Evolutionary conservation across 2,113 vertebrate genomes (phyloP).

Genomic region (Phylloscopus whistleri): DNA sequence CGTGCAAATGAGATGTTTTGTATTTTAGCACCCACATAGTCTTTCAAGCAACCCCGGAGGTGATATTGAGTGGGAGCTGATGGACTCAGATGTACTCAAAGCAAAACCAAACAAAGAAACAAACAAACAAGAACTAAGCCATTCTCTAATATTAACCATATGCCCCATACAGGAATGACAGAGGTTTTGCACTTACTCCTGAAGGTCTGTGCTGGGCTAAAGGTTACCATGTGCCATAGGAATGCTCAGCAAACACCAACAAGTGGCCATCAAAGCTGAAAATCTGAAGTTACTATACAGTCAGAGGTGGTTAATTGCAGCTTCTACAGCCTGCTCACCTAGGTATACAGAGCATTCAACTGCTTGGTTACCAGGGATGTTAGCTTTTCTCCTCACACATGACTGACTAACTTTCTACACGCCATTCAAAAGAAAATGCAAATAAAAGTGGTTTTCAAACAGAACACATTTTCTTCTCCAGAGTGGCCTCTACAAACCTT

Average conservation of each 20-base stretch:
- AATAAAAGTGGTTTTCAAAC: not conserved
- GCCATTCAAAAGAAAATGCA: not conserved
- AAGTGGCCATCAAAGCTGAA: not conserved
- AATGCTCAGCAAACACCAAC: slow-evolving; percentile 10
- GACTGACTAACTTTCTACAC: slow-evolving; percentile 16
- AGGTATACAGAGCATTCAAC: not conserved
- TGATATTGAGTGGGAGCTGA: not conserved
- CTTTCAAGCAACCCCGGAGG: not conserved
- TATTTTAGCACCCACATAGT: not conserved
- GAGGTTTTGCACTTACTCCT: not conserved
- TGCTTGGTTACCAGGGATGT: slow-evolving; percentile 25
- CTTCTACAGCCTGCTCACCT: slow-evolving; percentile 33
- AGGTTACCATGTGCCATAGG: slow-evolving; percentile 44
- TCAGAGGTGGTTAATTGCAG: slow-evolving; percentile 28
- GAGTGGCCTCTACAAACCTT: not conserved
- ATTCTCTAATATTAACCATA: slow-evolving; percentile 18
- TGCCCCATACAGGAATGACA: not conserved
- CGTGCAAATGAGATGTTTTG: not conserved
- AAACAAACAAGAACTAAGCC: not conserved
- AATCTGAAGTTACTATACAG: slow-evolving; percentile 15
- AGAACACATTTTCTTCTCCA: not conserved
- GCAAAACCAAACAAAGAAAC: not conserved
- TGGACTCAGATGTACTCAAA: not conserved
- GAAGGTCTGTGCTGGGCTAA: not conserved
- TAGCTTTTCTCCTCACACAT: slow-evolving; percentile 16